phyloP scores from a whole-genome alignment of 1,140 invertebrate species.

The Drosophila insularis region DNA sequence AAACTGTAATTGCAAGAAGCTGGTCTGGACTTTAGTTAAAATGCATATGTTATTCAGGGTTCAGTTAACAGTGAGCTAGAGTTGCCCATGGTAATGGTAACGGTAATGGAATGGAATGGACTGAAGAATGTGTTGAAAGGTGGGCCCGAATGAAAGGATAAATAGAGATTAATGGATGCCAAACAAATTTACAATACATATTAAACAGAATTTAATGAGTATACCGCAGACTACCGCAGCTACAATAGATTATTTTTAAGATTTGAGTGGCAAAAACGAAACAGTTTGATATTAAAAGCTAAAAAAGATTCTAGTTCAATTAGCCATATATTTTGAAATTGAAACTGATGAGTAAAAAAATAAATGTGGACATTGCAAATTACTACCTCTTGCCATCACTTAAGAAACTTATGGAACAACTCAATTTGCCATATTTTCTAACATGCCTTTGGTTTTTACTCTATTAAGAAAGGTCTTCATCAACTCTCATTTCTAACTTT shows the following conservation, averaged over 20 bases:
- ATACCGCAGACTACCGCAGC: background rate
- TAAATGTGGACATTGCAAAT: too few species aligned
- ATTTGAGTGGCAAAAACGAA: too few species aligned
- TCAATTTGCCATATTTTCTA: background rate
- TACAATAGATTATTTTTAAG: too few species aligned
- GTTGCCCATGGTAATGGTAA: background rate
- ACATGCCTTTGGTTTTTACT: background rate
- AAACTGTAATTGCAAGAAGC: slow-evolving; percentile 68
- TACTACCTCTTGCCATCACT: too few species aligned
- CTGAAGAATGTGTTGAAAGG: background rate
- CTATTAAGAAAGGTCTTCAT: background rate
- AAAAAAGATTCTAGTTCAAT: too few species aligned
- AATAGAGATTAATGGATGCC: slow-evolving; percentile 2
- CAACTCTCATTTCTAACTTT: background rate
- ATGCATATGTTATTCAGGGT: slow-evolving; percentile 18
- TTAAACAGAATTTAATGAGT: background rate
- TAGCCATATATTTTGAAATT: too few species aligned
- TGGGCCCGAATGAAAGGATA: background rate
- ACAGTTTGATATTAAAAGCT: too few species aligned
- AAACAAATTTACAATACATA: background rate
- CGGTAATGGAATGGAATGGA: slow-evolving; percentile 4
- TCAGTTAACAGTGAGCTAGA: background rate
- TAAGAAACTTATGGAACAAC: too few species aligned
- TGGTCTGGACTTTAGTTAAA: slow-evolving; percentile 21
- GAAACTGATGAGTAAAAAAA: too few species aligned